These are phyloP conservation scores for Misgurnus mizolepis DNA, from an alignment of 2,113 vertebrate genomes.

Conservation along the genomic window DNA sequence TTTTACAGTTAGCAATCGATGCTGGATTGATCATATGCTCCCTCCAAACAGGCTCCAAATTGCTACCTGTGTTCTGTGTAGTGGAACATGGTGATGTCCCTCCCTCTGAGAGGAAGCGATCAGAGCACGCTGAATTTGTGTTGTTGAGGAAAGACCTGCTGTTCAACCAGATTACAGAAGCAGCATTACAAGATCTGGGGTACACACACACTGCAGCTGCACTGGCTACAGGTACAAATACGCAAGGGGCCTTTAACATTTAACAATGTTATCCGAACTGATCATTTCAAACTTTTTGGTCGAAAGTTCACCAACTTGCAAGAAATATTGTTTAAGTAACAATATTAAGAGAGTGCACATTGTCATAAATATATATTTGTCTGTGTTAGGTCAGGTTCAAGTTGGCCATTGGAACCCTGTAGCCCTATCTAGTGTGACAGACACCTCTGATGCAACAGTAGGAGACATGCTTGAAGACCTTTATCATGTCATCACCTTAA, in stretches of 20 bases:
- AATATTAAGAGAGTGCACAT: too few relatives aligned
- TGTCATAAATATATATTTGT: neutral
- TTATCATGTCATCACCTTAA: slow-evolving; percentile 87
- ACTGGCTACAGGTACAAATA: slow-evolving; percentile 86
- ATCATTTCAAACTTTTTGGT: too few relatives aligned
- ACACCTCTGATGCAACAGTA: slow-evolving; percentile 85
- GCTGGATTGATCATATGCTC: slow-evolving; percentile 18
- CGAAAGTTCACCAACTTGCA: too few relatives aligned
- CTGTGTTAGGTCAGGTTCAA: slow-evolving; percentile 83
- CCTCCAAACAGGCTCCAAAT: slow-evolving; percentile 80
- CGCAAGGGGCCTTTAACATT: neutral
- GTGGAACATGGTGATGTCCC: slow-evolving; percentile 92
- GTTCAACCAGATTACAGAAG: slow-evolving; percentile 98
- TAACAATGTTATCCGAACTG: too few relatives aligned
- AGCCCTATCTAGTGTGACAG: slow-evolving; percentile 85
- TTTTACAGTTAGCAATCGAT: neutral
- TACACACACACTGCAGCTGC: slow-evolving; percentile 97
- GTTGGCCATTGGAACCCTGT: slow-evolving; percentile 88
- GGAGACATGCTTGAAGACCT: slow-evolving; percentile 89
- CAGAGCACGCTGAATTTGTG: slow-evolving; percentile 96
- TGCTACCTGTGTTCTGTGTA: slow-evolving; percentile 98
- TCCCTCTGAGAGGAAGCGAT: slow-evolving; percentile 85
- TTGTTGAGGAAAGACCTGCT: slow-evolving; percentile 95
- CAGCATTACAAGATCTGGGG: slow-evolving; percentile 92
- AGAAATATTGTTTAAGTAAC: too few relatives aligned